Base-by-base conservation (phyloP, 1,140 invertebrate species). In the Heliconius hermathena region DNA sequence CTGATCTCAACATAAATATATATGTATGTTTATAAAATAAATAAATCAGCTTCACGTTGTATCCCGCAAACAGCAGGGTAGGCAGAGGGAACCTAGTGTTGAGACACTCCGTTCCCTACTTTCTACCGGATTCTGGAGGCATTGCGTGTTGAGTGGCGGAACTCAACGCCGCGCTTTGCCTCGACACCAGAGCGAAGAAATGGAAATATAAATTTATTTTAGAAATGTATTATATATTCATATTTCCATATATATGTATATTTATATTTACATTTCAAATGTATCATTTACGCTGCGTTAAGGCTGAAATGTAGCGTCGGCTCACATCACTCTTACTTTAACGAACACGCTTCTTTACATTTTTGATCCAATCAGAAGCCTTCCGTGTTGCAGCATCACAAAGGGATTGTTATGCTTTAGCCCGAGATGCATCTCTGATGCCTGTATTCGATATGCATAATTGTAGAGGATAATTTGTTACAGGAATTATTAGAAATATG, bases 271-370 rank as follows among this genome's bases (percentile, higher is more conserved):
- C 22, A 66, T 66, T 66, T 66, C 26, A 66, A 66, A 66, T 29
- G 60, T 76, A 52, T 8, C 11, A 66, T 75, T 66, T 57, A n/a
- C 74, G 20, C 18, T 54, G 26, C 41, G 36, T 66, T 57, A 38
- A 76, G 20, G 11, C 74, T 26, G 38, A 76, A 70, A 76, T 22
- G 57, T 76, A 76, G 26, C 22, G 52, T 54, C 29, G 20, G 73
- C 73, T 22, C 73, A 33, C 73, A 75, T 38, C 74, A 38, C 74
- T 26, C 74, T 46, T 66, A 76, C n/a, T 4, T 70, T 76, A 76
- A 76, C 74, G 74, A 76, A 76, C 74, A 75, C 11, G 57, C 74
- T 76, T 76, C 74, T 76, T 70, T 76, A 76, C 57, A 76, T 76
- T 76, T 75, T 76, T 76, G 74, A 76, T 76, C 74, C 74, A 76